Conservation (phyloP, 2,113 vertebrate genomes). For the Cranoglanis bouderius region DNA sequence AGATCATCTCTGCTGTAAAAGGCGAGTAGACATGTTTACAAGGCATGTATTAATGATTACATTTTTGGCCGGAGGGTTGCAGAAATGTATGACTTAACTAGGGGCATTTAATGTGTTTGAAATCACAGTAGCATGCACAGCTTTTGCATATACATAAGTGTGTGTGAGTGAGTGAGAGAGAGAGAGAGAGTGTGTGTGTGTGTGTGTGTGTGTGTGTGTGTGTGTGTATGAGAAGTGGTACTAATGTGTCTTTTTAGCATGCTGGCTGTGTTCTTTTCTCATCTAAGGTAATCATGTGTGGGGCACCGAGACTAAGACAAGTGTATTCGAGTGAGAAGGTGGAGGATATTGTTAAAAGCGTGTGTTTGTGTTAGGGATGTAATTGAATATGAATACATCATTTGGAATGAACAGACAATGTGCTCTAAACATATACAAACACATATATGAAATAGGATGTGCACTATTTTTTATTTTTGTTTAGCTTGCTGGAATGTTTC, state of each 20-base stretch:
- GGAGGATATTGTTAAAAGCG: background rate
- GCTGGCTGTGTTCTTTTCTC: constrained; percentile 4
- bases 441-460: background rate
- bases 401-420: background rate
- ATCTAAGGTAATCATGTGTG: constrained; percentile 4
- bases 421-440: background rate
- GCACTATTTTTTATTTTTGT: background rate
- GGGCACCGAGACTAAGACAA: background rate
- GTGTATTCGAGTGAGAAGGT: background rate
- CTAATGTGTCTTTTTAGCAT: background rate
- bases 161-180: background rate
- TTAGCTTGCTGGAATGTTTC: too few relatives aligned
- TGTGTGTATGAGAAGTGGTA: background rate
- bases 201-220: background rate
- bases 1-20: background rate
- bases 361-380: background rate
- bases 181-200: background rate
- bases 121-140: background rate
- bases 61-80: background rate
- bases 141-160: background rate
- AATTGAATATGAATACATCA: background rate
- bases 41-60: background rate
- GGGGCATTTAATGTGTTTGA: background rate
- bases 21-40: background rate
- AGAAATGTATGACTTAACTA: background rate